Evolutionary conservation across 2,113 vertebrate genomes (phyloP).

Genomic region (Chaetodon auriga): DNA sequence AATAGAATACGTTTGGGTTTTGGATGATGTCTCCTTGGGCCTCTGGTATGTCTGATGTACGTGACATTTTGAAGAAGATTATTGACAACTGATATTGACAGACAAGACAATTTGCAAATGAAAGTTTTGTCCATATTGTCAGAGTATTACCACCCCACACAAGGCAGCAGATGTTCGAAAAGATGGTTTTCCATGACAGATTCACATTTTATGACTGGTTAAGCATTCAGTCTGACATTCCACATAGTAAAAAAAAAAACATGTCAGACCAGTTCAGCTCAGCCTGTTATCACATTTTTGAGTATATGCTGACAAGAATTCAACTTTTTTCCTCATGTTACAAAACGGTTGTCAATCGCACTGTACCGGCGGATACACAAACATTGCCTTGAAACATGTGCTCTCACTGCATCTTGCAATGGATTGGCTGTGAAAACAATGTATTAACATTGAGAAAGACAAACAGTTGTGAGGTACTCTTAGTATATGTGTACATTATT

Average conservation of each 20-base stretch:
- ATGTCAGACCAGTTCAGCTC: neutral
- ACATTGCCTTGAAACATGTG: neutral
- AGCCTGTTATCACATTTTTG: neutral
- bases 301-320: neutral
- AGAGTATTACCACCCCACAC: neutral
- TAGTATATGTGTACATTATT: slow-evolving; percentile 11
- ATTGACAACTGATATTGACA: neutral
- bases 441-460: neutral
- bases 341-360: neutral
- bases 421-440: neutral
- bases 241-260: neutral
- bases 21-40: neutral
- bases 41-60: neutral
- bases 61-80: neutral
- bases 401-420: neutral
- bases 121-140: neutral
- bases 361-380: neutral
- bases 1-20: neutral
- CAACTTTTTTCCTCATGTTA: neutral
- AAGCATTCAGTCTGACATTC: neutral
- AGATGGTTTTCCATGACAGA: neutral
- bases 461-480: neutral
- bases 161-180: neutral
- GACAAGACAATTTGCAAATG: neutral
- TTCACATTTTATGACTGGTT: neutral